Conservation (phyloP, 2,113 vertebrate genomes). For the Chaetorhynchus papuensis region DNA sequence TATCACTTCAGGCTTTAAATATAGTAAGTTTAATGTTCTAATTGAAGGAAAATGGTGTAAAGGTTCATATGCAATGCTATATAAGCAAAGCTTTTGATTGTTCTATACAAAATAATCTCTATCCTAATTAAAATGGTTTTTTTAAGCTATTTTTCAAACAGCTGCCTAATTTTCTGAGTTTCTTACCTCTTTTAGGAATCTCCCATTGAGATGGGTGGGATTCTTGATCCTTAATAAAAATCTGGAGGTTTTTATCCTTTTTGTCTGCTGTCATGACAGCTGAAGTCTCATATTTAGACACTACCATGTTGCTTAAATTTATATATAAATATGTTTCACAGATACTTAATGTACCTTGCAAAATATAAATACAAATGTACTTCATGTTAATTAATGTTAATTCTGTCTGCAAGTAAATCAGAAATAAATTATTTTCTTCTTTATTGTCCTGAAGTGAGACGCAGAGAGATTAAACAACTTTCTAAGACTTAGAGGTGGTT, state of each 20-base stretch:
- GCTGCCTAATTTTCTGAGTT: background rate
- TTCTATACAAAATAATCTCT: background rate
- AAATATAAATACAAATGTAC: background rate
- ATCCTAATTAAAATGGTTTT: background rate
- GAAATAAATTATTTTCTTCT: background rate
- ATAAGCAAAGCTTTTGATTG: background rate
- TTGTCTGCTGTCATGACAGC: background rate
- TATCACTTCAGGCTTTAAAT: slow-evolving; percentile 32
- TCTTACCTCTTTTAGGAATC: background rate
- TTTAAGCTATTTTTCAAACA: background rate
- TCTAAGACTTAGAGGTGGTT: background rate
- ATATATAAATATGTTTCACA: background rate
- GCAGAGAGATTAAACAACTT: background rate
- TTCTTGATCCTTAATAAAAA: background rate
- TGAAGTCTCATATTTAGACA: background rate
- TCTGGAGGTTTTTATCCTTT: background rate
- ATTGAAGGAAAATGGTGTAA: slow-evolving; percentile 46
- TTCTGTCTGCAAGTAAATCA: background rate
- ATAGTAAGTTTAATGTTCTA: slow-evolving; percentile 26
- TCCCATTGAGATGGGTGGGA: background rate
- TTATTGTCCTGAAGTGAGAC: background rate
- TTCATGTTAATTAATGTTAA: background rate
- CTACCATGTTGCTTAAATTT: background rate
- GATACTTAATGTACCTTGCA: background rate
- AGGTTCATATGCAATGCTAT: background rate